phyloP scores from a whole-genome alignment of 2,888 invertebrate species.

The Drosophila anomalata region DNA sequence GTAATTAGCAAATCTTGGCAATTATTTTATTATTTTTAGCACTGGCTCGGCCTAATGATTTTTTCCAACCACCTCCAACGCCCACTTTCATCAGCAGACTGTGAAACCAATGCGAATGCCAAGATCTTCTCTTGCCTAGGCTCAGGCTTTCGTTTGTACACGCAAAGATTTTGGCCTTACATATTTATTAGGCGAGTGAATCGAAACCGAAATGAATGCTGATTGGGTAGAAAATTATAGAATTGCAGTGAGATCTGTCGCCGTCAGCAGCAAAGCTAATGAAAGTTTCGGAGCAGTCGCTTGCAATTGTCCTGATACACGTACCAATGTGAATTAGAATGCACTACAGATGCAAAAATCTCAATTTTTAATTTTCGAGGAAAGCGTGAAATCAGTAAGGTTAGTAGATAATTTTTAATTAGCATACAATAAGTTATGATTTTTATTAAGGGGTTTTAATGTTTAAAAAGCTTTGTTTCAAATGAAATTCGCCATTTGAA shows the following conservation, averaged over 20 bases:
- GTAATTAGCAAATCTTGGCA: conserved; percentile 73
- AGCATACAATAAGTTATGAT: neutral
- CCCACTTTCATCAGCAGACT: conserved; percentile 78
- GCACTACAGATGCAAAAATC: neutral
- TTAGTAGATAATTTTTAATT: neutral
- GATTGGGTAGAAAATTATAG: conserved; percentile 50
- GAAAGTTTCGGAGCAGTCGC: conserved; percentile 45
- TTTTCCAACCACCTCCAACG: conserved; percentile 56
- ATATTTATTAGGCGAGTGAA: conserved; percentile 40
- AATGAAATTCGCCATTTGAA: too few species aligned
- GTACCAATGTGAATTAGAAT: neutral
- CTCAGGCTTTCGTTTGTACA: conserved; percentile 50
- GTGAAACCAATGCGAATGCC: conserved; percentile 20
- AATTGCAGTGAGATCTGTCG: conserved; percentile 51
- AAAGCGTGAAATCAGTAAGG: conserved; percentile 11
- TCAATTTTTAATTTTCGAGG: neutral
- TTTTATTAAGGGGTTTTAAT: too few species aligned
- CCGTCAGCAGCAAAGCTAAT: conserved; percentile 52
- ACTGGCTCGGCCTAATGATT: conserved; percentile 58
- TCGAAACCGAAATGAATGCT: conserved; percentile 69
- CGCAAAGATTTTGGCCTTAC: conserved; percentile 60
- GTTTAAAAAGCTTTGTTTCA: too few species aligned
- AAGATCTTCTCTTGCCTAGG: conserved; percentile 1
- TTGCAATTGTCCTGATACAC: conserved; percentile 11
- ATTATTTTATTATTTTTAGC: conserved; percentile 62